Base-by-base conservation (phyloP, 2,888 invertebrate genomes). In the Blastobasis lacticolella region DNA sequence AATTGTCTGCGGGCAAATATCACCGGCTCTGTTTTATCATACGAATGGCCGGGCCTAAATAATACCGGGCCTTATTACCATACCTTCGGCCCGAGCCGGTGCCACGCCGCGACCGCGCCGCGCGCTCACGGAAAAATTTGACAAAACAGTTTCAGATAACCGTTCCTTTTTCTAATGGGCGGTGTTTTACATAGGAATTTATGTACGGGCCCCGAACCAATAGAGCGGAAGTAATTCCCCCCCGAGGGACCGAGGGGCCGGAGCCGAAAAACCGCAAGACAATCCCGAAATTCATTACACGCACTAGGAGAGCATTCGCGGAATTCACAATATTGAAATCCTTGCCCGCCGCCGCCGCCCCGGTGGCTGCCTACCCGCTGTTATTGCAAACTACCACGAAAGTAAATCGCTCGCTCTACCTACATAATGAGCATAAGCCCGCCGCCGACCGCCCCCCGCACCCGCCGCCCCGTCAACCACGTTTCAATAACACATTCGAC, bases 311-410 rank as follows among this genome's bases (percentile, higher is more conserved):
- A 79, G 71, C 82, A 84, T 81, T 77, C 81, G 69, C 60, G 86
- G 88, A 87, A 88, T 88, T 87, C 85, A 85, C 88, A 88, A 88
- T 87, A 87, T 86, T 86, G 85, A 79, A 85, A 81, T 79, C 78
- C 79, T 65, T 60, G 53, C 63, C 54, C 59, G 58, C 60, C 58
- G 49, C 58, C 54, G 59, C 62, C 61, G 58, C 57, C 50, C 58
- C 53, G 58, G 61, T 59, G 59, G 61, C 70, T 61, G 57, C 56
- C 23, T 58, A 57, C 58, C 60, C 52, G 57, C 59, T 56, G 58
- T 77, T 63, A 63, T 61, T 59, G 64, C 61, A 59, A 80, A 78
- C 78, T 81, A 78, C 75, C 77, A 75, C 71, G 71, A 73, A 64
- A 70, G 72, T 78, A 76, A 77, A 81, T 77, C 73, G 73, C 66